Conservation (phyloP, 2,113 vertebrate species). For the Laterallus jamaicensis region DNA sequence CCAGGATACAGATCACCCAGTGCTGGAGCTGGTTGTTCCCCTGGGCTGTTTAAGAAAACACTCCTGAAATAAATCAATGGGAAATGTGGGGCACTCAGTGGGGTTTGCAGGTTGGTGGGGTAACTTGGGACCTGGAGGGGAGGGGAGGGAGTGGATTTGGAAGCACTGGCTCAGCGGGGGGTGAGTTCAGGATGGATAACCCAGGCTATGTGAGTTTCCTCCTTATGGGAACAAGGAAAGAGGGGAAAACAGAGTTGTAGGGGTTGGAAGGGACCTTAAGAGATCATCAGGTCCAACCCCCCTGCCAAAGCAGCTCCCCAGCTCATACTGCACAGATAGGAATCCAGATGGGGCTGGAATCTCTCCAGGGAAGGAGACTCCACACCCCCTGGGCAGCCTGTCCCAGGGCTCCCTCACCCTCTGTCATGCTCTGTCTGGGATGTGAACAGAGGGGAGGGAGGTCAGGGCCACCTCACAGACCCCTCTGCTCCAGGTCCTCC, state of each 20-base stretch:
- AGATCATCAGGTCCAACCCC: no score
- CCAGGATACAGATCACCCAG: neutral
- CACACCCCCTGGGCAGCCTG: no score
- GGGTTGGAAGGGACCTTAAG: no score
- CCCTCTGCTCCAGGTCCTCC: no score
- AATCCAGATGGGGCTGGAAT: no score
- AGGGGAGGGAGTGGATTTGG: neutral
- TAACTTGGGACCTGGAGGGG: accelerated
- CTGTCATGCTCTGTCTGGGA: neutral
- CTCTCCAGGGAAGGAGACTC: no score
- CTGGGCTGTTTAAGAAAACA: neutral
- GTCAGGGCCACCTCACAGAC: neutral
- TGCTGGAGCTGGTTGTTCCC: neutral
- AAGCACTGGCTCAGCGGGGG: neutral
- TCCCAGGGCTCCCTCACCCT: no score
- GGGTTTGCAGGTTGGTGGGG: neutral
- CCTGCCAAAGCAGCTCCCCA: no score
- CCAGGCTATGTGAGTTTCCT: accelerated
- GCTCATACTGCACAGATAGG: no score
- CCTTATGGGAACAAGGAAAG: neutral
- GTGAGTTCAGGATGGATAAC: accelerated
- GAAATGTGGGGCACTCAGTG: no score
- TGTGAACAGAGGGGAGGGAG: accelerated
- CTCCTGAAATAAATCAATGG: no score
- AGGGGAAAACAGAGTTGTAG: neutral